Percentiles rank a stretch among this genome's conserved stretches.
Conservation (phyloP, 37 sponge, comb jelly and placozoan species). For the Corticium candelabrum region DNA sequence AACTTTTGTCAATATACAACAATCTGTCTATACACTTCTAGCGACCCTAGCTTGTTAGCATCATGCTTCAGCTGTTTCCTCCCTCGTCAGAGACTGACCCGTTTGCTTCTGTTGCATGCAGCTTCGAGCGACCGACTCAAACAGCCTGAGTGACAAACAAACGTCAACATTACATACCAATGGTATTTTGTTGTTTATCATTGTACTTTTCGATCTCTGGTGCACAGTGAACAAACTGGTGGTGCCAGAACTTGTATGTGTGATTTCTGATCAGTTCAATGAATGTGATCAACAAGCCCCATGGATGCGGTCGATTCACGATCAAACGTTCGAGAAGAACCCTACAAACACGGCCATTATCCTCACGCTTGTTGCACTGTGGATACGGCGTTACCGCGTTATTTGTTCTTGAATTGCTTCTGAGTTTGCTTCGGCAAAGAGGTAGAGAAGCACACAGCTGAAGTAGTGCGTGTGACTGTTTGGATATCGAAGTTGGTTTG, state of each 20-base stretch:
- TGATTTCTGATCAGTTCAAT: constrained; percentile 97
- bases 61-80: too few relatives aligned
- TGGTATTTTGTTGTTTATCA: background rate
- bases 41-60: too few relatives aligned
- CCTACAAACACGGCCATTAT: constrained; percentile 19
- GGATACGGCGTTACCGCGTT: constrained; percentile 46
- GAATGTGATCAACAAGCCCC: constrained; percentile 99
- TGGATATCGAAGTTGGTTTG: constrained; percentile 97
- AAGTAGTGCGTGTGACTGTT: constrained; percentile 99
- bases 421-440: constrained; percentile 83
- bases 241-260: constrained; percentile 94
- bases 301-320: constrained; percentile 97
- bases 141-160: constrained; percentile 30
- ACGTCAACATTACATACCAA: background rate
- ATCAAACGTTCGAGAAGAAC: constrained; percentile 94
- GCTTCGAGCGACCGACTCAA: constrained; percentile 93
- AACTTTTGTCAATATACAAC: too few relatives aligned
- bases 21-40: too few relatives aligned
- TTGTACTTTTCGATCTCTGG: constrained; percentile 93
- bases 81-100: too few relatives aligned
- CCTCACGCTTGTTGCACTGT: background rate
- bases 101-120: constrained; percentile 88
- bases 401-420: constrained; percentile 98
- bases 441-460: constrained; percentile 86
- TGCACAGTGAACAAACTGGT: constrained; percentile 98